Evolutionary conservation across 2,797 vertebrate genomes (phyloP).

Genomic region (Takifugu ocellatus): DNA sequence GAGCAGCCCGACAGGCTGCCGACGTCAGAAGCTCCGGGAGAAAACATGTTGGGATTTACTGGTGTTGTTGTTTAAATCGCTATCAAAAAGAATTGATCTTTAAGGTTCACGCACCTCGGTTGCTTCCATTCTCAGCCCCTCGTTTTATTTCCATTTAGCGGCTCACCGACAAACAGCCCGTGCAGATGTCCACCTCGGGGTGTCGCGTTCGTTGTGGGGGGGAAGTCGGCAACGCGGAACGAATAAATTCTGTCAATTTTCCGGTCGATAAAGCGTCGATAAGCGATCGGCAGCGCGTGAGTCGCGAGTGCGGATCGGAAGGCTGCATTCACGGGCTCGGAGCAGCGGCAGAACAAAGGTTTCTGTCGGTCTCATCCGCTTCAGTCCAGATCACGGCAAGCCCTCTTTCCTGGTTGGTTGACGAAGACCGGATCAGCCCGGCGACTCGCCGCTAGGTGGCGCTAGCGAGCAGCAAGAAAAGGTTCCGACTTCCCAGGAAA

Average conservation of each 20-base stretch:
- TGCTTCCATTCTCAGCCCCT: slow-evolving; percentile 64
- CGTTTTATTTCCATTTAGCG: slow-evolving; percentile 71
- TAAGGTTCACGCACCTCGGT: slow-evolving; percentile 62
- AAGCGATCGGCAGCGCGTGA: slow-evolving; percentile 7
- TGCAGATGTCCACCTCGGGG: slow-evolving; percentile 40
- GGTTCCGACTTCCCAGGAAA: too few relatives aligned
- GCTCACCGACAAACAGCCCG: slow-evolving; percentile 30
- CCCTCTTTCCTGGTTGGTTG: slow-evolving; percentile 75
- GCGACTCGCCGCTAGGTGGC: slow-evolving; percentile 38
- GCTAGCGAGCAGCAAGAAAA: neutral
- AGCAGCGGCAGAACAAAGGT: slow-evolving; percentile 68
- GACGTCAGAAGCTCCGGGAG: neutral
- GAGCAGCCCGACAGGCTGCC: neutral
- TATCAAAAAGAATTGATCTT: slow-evolving; percentile 9
- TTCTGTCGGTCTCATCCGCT: slow-evolving; percentile 72
- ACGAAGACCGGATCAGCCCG: slow-evolving; percentile 63
- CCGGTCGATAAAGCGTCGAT: slow-evolving; percentile 18
- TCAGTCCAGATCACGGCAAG: slow-evolving; percentile 73
- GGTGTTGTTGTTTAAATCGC: neutral
- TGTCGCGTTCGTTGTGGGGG: slow-evolving; percentile 25
- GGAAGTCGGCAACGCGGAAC: slow-evolving; percentile 1
- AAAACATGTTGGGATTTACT: neutral
- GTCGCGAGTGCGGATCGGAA: slow-evolving; percentile 3
- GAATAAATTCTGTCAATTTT: slow-evolving; percentile 21
- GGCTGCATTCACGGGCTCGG: slow-evolving; percentile 21